Conservation (phyloP, 2,888 invertebrate species). For the Apomyelois bistriatella region DNA sequence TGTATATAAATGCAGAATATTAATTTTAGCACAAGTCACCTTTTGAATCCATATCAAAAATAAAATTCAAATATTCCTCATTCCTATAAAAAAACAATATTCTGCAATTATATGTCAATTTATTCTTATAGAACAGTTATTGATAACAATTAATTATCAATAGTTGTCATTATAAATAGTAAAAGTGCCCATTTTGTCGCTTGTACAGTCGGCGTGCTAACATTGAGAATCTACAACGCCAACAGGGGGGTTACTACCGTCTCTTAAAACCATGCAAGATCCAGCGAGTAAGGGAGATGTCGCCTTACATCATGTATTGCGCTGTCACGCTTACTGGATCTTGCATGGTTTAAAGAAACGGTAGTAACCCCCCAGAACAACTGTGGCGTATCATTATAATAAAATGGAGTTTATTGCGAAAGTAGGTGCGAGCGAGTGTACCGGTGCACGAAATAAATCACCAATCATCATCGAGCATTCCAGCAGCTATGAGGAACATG, state of each 20-base stretch:
- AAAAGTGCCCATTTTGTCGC: constrained; percentile 33
- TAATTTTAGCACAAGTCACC: constrained; percentile 33
- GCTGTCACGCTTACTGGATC: too few relatives aligned
- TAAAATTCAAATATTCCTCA: constrained; percentile 33
- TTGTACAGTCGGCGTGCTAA: constrained; percentile 14
- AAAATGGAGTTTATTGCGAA: constrained; percentile 15
- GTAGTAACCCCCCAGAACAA: too few relatives aligned
- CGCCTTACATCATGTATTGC: too few relatives aligned
- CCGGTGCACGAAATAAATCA: not conserved
- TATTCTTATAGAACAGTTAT: constrained; percentile 53
- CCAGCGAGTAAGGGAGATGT: too few relatives aligned
- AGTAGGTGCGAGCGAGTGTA: not conserved
- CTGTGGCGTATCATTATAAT: constrained; percentile 16
- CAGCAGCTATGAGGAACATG: too few relatives aligned
- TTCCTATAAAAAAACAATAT: constrained; percentile 45
- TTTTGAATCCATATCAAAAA: constrained; percentile 34
- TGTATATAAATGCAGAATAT: constrained; percentile 62
- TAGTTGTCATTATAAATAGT: constrained; percentile 44
- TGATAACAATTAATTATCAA: constrained; percentile 48
- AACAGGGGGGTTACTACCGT: constrained; percentile 8
- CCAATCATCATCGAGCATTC: not conserved
- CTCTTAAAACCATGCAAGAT: too few relatives aligned
- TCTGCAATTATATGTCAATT: constrained; percentile 67
- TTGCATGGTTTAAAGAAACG: too few relatives aligned
- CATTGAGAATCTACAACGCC: constrained; percentile 7